A percentile compares a stretch with the other conserved stretches of the same genome.
Evolutionary conservation across 2,888 invertebrate genomes (phyloP).

Genomic region (Ptilodon capucinus): DNA sequence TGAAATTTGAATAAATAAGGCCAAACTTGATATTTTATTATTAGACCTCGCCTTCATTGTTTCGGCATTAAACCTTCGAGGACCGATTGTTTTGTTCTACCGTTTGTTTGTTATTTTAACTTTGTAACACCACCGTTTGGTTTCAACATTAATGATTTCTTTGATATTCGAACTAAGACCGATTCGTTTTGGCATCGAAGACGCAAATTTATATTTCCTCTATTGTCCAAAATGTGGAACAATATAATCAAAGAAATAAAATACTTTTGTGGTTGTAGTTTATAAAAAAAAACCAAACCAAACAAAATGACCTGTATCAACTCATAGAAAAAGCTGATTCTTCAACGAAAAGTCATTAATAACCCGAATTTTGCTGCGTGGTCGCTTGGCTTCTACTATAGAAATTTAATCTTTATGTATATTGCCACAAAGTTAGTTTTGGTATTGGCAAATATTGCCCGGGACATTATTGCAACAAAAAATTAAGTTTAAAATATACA

Average conservation of each 20-base stretch:
- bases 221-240: slow-evolving; percentile 22
- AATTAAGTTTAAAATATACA: too few species aligned
- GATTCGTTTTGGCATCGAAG: slow-evolving; percentile 16
- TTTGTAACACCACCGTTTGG: slow-evolving; percentile 28
- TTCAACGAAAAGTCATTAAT: too few species aligned
- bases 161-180: slow-evolving; percentile 47
- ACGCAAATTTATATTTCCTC: slow-evolving; percentile 19
- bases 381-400: too few species aligned
- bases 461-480: too few species aligned
- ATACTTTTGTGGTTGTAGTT: background rate
- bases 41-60: slow-evolving; percentile 35
- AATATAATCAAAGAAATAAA: slow-evolving; percentile 10
- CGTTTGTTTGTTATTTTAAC: slow-evolving; percentile 40
- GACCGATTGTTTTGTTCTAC: slow-evolving; percentile 29
- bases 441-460: too few species aligned
- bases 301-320: too few species aligned
- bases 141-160: slow-evolving; percentile 43
- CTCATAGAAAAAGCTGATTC: too few species aligned
- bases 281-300: background rate
- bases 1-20: slow-evolving; percentile 5
- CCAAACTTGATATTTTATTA: slow-evolving; percentile 26
- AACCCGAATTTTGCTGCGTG: too few species aligned
- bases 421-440: too few species aligned
- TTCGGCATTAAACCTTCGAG: slow-evolving; percentile 35
- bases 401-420: too few species aligned